Base-by-base conservation (phyloP, 2,797 vertebrate genomes). In the Borostomias antarcticus region DNA sequence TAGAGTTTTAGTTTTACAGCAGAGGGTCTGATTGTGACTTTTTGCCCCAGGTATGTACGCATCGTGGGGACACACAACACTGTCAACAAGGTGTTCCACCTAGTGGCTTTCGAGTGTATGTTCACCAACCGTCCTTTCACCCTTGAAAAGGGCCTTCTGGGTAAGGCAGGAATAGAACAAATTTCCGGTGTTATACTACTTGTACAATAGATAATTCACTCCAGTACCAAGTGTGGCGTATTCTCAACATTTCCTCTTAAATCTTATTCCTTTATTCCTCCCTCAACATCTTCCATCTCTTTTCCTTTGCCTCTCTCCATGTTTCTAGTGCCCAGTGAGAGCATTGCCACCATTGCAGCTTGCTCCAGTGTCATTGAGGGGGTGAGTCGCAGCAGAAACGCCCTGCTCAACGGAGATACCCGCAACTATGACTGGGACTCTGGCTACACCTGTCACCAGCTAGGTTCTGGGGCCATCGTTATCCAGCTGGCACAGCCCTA, bases 351-450 rank as follows among this genome's bases (percentile, higher is more conserved):
- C 10, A 92, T 98, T 28, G 87, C 93, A 0, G 87, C 93, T 6
- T 96, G 96, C 57, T 96, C 96, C 85, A 99, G 96, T 1, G 97
- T 99, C 62, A 92, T 97, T 1, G 97, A 99, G 85, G 97, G 97
- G 0, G 96, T 99, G 66, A 98, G 97, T 77, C 95, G 97, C 6
- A 95, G 97, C 87, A 92, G 97, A 47, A 98, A 99, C 6, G 96
- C 98, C 15, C 86, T 99, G 84, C 87, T 98, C 71, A 99, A 98
- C 21, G 97, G 97, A 3, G 97, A 98, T 91, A 99, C 95, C 0
- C 95, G 94, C 67, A 97, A 97, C 88, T 99, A 98, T 9, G 98
- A 99, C 21, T 99, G 97, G 97, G 98, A 99, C 89, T 99, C 96
- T 0, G 97, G 97, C 2, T 99, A 99, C 84, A 99, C 97, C 0